These are phyloP conservation scores for Propithecus coquereli DNA, from an alignment of 2,113 vertebrate species.

Conservation along the genomic window DNA sequence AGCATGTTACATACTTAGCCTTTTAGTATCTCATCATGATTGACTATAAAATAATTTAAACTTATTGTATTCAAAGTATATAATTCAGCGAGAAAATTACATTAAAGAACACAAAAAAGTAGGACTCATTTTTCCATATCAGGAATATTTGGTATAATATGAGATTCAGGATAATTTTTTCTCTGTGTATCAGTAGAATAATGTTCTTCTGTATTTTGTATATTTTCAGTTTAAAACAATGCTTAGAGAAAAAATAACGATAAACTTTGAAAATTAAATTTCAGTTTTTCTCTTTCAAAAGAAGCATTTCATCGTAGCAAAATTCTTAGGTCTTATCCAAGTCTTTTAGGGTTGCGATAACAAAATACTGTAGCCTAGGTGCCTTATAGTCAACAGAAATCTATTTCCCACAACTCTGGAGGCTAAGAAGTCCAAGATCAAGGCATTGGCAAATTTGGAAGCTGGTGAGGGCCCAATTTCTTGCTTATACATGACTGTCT, in stretches of 20 bases:
- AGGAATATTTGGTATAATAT: background rate
- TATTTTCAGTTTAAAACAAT: background rate
- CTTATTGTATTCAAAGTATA: background rate
- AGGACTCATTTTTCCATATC: background rate
- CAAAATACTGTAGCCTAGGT: background rate
- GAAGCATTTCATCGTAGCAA: background rate
- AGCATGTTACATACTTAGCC: background rate
- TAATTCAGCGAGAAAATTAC: background rate
- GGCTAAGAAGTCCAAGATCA: background rate
- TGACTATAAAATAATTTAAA: slow-evolving; percentile 4
- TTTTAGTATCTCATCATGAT: background rate
- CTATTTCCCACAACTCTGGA: background rate
- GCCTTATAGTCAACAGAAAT: background rate
- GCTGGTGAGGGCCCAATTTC: background rate
- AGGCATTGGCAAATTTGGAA: background rate
- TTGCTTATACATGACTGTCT: background rate
- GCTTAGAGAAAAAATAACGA: background rate
- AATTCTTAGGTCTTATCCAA: background rate
- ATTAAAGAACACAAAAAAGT: background rate
- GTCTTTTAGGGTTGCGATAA: background rate
- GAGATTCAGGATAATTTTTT: background rate
- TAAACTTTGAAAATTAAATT: background rate
- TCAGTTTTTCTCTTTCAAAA: background rate
- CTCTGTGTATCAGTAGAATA: background rate
- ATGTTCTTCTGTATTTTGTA: background rate